phyloP scores from a whole-genome alignment of 2,113 vertebrate species.

The Notarius lentiginosus region DNA sequence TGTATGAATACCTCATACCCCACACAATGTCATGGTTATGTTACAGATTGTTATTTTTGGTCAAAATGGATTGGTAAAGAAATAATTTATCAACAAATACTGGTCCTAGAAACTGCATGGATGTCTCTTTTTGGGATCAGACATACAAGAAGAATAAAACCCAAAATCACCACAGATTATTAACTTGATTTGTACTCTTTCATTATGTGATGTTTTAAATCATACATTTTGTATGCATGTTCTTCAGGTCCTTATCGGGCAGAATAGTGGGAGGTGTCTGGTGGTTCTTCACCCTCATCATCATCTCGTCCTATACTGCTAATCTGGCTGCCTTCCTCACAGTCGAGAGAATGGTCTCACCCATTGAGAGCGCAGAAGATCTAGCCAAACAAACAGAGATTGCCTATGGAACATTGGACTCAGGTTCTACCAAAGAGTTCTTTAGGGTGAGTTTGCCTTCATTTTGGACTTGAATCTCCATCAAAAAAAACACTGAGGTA shows the following conservation, averaged over 20 bases:
- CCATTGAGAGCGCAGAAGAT: conserved; percentile 98
- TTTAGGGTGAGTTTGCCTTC: conserved; percentile 88
- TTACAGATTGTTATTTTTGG: conserved; percentile 13
- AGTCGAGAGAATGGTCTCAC: conserved; percentile 99
- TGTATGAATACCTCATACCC: conserved; percentile 15
- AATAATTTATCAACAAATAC: not conserved
- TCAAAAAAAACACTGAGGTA: not conserved
- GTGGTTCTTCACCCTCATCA: conserved; percentile 99
- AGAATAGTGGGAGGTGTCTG: conserved; percentile 98
- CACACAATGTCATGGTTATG: conserved; percentile 12
- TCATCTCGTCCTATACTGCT: conserved; percentile 99
- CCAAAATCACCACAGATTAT: not conserved
- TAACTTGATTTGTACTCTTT: not conserved
- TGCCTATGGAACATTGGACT: conserved; percentile 97
- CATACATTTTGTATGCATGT: conserved; percentile 45
- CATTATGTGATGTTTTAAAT: not conserved
- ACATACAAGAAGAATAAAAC: not conserved
- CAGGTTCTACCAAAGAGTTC: conserved; percentile 99
- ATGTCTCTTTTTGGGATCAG: not conserved
- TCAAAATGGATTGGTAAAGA: not conserved
- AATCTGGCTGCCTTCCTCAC: conserved; percentile 99
- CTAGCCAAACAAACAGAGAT: conserved; percentile 99
- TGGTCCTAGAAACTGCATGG: not conserved
- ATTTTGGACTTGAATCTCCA: not conserved
- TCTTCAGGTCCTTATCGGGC: conserved; percentile 91